A percentile compares a stretch with the other conserved stretches of the same genome.
Evolutionary conservation across 2,113 vertebrate species (phyloP).

Genomic region (Paramormyrops kingsleyae): DNA sequence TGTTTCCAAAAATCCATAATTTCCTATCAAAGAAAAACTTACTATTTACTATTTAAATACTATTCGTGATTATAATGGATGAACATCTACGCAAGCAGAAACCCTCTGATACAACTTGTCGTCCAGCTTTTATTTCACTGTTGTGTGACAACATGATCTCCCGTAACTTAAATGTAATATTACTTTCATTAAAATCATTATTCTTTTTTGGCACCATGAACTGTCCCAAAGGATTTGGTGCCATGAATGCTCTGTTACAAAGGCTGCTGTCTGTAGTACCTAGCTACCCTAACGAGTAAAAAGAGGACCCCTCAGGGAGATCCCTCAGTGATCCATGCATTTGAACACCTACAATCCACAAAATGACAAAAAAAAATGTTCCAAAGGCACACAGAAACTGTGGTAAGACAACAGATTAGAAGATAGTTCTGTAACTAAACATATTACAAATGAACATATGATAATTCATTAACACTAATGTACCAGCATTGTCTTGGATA

Average conservation of each 20-base stretch:
- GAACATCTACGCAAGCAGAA: background rate
- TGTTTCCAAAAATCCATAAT: background rate
- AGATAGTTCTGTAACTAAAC: background rate
- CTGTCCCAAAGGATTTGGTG: background rate
- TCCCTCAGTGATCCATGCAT: background rate
- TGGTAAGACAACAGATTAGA: background rate
- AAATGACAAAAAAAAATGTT: background rate
- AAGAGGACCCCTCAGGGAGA: background rate
- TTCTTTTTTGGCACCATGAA: background rate
- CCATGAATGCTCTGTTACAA: background rate
- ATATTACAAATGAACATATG: background rate
- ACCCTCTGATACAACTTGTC: background rate
- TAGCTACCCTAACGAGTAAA: background rate
- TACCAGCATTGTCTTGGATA: background rate
- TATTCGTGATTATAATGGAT: background rate
- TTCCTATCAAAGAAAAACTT: background rate
- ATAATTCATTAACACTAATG: background rate
- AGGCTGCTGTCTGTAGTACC: background rate
- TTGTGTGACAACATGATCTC: background rate
- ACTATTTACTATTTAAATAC: background rate
- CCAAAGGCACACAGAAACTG: background rate
- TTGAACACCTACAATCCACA: background rate
- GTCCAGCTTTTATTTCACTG: constrained; percentile 3
- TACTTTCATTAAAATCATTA: background rate
- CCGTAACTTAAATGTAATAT: background rate